Percentiles rank a stretch among this genome's conserved stretches.
Conservation (phyloP, 1,140 invertebrate species). For the Nylanderia fulva region DNA sequence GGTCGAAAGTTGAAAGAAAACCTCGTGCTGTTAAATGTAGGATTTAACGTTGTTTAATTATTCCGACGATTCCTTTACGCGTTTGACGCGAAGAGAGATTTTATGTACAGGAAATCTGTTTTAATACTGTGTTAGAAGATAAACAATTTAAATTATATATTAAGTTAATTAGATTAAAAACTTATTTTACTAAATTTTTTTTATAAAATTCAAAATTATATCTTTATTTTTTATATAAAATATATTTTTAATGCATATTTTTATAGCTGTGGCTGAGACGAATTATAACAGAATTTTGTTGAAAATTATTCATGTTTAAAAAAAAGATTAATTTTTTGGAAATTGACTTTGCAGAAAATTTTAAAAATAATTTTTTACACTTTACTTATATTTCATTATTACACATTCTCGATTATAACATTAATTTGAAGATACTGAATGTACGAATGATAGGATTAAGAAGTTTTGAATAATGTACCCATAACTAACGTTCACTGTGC, state of each 20-base stretch:
- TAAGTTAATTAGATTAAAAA: constrained; percentile 1
- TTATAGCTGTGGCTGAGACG: no score
- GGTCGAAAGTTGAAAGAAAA: constrained; percentile 22
- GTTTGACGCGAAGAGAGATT: background rate
- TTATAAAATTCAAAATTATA: no score
- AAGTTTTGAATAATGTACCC: background rate
- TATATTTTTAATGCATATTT: no score
- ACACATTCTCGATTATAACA: no score
- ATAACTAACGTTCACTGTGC: background rate
- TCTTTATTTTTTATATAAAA: no score
- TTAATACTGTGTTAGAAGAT: background rate
- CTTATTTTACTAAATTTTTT: constrained; percentile 5
- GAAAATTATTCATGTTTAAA: no score
- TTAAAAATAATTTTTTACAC: no score
- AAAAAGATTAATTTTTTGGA: no score
- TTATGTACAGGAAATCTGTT: background rate
- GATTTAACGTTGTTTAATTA: constrained; percentile 41
- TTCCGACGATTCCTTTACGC: constrained; percentile 15
- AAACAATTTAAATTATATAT: background rate
- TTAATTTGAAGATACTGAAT: background rate
- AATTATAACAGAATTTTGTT: no score
- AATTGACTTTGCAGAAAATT: no score
- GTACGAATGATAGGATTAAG: background rate
- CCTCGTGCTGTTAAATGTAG: constrained; percentile 1
- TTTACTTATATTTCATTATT: no score